Base-by-base conservation (phyloP, 2,797 vertebrate genomes). In the Coccyzus lansbergi region DNA sequence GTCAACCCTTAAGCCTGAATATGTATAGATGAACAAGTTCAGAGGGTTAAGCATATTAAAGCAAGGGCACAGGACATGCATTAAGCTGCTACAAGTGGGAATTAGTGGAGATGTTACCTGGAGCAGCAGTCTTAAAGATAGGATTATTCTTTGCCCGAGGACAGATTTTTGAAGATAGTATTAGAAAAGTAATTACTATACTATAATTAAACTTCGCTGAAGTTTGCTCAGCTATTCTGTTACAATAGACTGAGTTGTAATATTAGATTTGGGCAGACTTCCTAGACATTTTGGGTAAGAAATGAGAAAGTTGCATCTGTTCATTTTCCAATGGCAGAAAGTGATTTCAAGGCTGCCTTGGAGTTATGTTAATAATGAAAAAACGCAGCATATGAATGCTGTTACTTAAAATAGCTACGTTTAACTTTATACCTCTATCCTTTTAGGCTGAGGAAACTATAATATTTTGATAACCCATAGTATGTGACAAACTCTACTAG, bases 21-120 rank as follows among this genome's bases (percentile, higher is more conserved):
- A 31, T 59, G 19, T 58, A 31, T 49, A 85, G 81, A 89, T 86
- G 58, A 93, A 46, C 60, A 81, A 90, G 87, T 96, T 95, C 94
- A 93, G 51, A 92, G 65, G 65, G 58, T 92, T 96, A 94, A 93
- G 58, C n/a, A 5, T 48, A 86, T 92, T 96, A 93, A 75, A 90
- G 42, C 58, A 91, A 83, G 76, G 79, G 72, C 1, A 15, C 51
- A 86, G 92, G 87, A 94, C 62, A 36, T 31, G 31, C 51, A 8
- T 72, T 92, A 92, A 91, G 91, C 62, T 90, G 77, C 44, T 86
- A 40, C 19, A 76, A 40, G 29, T 62, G 65, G 55, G 93, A 86
- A 89, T 91, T 94, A 95, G n/a, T 60, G 55, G 48, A 65, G 88
- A 83, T 53, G 89, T 95, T 91, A 93, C 87, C 62, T 92, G 85